These are phyloP conservation scores for Gulo gulo DNA, from an alignment of 2,113 vertebrate genomes.

Conservation along the genomic window DNA sequence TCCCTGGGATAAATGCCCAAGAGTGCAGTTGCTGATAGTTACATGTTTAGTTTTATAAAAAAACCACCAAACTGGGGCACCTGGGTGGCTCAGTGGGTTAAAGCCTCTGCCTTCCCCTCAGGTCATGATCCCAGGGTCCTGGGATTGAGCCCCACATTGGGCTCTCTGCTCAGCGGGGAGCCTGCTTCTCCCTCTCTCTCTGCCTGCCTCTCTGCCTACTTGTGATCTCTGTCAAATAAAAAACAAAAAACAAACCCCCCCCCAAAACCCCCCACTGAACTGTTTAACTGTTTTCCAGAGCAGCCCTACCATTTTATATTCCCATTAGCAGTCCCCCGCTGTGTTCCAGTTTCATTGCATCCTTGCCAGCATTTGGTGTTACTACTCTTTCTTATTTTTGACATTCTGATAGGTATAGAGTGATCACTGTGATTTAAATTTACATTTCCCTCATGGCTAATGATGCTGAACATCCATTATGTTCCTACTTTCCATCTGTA, in stretches of 20 bases:
- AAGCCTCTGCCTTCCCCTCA: too few species aligned
- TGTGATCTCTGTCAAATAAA: too few species aligned
- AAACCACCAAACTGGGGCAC: too few species aligned
- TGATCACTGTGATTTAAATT: constrained; percentile 10
- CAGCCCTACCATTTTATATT: neutral
- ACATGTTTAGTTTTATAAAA: constrained; percentile 26
- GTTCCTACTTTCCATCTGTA: neutral
- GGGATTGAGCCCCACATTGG: too few species aligned
- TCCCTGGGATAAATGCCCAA: constrained; percentile 17
- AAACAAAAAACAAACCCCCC: too few species aligned
- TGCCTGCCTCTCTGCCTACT: too few species aligned
- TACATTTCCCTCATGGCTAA: neutral
- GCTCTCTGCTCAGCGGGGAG: too few species aligned
- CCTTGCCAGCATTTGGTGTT: constrained; percentile 18
- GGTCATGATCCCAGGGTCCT: too few species aligned
- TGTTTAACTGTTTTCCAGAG: neutral
- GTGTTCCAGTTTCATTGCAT: neutral
- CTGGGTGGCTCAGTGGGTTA: too few species aligned
- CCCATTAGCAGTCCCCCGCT: neutral
- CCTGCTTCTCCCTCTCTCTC: too few species aligned
- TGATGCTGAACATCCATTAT: neutral
- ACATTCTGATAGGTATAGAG: neutral
- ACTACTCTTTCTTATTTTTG: neutral
- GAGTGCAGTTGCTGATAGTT: neutral
- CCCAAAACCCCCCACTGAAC: neutral